phyloP scores from a whole-genome alignment of 2,888 invertebrate species.

The Drosophila imparisetae region DNA sequence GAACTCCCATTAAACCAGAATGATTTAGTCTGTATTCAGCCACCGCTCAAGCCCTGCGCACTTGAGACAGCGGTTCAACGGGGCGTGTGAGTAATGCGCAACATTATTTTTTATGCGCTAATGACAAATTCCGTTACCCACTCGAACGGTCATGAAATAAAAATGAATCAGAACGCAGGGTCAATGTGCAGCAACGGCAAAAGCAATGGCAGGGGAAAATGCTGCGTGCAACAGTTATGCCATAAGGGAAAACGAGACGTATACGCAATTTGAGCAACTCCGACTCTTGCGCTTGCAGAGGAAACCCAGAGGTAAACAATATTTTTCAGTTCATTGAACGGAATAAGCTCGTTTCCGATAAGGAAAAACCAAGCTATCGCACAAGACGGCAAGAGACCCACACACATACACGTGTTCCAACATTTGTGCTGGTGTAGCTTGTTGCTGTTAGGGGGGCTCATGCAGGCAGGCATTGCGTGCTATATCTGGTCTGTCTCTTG shows the following conservation, averaged over 20 bases:
- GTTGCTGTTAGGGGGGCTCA: conserved; percentile 18
- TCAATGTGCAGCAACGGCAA: conserved; percentile 21
- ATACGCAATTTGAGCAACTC: conserved; percentile 55
- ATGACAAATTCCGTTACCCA: conserved; percentile 47
- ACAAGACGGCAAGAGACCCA: conserved; percentile 41
- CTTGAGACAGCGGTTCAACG: conserved; percentile 1
- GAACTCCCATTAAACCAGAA: background rate
- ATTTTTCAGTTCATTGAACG: conserved; percentile 84
- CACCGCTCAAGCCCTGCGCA: conserved; percentile 9
- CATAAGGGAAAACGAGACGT: conserved; percentile 35
- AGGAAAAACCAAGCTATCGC: conserved; percentile 55
- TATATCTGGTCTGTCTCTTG: conserved; percentile 54
- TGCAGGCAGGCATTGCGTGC: conserved; percentile 49
- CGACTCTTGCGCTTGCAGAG: conserved; percentile 28
- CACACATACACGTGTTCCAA: conserved; percentile 19
- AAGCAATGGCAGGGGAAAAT: background rate
- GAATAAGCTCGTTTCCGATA: conserved; percentile 83
- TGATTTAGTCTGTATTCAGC: conserved; percentile 1
- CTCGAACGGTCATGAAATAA: conserved; percentile 31
- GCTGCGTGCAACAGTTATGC: conserved; percentile 40
- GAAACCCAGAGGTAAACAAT: conserved; percentile 82
- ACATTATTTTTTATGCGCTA: conserved; percentile 17
- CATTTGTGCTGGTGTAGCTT: conserved; percentile 7
- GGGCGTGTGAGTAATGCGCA: conserved; percentile 26
- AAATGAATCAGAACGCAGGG: conserved; percentile 52